phyloP scores from a whole-genome alignment of 1,140 invertebrate species.

The Pseudomyrmex flavicornis region DNA sequence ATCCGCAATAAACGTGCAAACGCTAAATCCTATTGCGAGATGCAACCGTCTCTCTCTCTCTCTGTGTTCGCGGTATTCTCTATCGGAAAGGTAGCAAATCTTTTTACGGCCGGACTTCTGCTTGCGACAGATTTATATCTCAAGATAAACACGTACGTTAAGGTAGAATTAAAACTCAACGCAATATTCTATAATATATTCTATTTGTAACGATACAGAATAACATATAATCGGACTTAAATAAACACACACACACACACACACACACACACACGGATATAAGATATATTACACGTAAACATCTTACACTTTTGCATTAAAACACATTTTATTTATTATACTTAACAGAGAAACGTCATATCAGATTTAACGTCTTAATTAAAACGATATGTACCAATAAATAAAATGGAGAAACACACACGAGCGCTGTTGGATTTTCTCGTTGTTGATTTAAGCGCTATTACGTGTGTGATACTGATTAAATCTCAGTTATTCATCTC shows the following conservation, averaged over 20 bases:
- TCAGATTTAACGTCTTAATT: slow-evolving; percentile 13
- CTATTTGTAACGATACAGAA: too few relatives aligned
- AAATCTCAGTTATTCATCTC: slow-evolving; percentile 1
- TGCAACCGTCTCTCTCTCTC: too few relatives aligned
- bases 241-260: neutral
- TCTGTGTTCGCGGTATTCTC: neutral
- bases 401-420: neutral
- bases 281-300: too few relatives aligned
- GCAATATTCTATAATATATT: neutral
- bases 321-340: slow-evolving; percentile 9
- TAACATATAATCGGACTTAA: too few relatives aligned
- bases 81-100: neutral
- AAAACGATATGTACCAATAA: neutral
- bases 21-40: slow-evolving; percentile 24
- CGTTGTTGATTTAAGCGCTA: neutral
- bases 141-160: neutral
- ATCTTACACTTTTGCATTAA: neutral
- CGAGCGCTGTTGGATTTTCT: neutral
- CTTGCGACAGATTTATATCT: slow-evolving; percentile 6
- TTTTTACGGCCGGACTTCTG: neutral
- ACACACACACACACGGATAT: neutral
- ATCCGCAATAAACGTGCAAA: slow-evolving; percentile 66
- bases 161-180: neutral
- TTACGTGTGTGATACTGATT: neutral
- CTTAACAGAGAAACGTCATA: too few relatives aligned